phyloP scores from a whole-genome alignment of 2,113 vertebrate genomes.

The Mesocricetus auratus region DNA sequence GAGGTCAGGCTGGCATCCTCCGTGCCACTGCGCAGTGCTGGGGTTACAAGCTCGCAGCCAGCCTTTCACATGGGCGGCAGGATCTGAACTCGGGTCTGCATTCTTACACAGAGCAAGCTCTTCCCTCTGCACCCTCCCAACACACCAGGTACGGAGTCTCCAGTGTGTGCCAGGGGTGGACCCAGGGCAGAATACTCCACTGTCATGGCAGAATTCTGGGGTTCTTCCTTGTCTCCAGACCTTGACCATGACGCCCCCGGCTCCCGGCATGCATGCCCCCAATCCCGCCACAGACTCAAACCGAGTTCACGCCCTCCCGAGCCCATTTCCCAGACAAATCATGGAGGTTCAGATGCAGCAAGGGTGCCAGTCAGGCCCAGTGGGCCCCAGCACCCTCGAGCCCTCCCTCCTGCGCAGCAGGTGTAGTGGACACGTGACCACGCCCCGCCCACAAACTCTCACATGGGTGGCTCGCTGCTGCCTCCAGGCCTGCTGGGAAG shows the following conservation, averaged over 20 bases:
- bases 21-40: background rate
- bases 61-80: background rate
- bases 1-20: background rate
- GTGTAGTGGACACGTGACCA: background rate
- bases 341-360: background rate
- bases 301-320: background rate
- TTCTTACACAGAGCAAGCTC: background rate
- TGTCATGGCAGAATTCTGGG: background rate
- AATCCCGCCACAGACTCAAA: background rate
- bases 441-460: background rate
- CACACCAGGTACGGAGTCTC: background rate
- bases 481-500: background rate
- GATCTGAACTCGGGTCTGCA: background rate
- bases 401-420: too few species aligned
- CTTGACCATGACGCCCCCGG: background rate
- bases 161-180: background rate
- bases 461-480: background rate
- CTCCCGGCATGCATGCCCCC: background rate
- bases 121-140: background rate
- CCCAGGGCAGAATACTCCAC: background rate
- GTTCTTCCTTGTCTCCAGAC: background rate
- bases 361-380: background rate
- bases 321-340: background rate
- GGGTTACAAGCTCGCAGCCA: background rate
- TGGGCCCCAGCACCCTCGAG: background rate